Percentiles rank a stretch among this genome's conserved stretches.
phyloP scores from a whole-genome alignment of 2,888 invertebrate genomes.

The Herminia tarsipennalis region DNA sequence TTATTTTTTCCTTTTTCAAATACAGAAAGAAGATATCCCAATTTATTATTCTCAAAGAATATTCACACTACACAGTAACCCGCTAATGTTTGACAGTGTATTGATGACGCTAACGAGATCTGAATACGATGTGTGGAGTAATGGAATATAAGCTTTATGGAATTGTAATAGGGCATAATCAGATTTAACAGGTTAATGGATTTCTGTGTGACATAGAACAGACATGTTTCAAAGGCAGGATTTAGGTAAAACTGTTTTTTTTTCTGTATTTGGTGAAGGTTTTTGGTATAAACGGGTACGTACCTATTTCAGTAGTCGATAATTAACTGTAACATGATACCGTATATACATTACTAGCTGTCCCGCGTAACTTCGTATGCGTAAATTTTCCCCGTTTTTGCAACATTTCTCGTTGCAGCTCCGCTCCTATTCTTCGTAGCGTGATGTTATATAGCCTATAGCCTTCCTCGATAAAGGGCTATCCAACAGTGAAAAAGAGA shows the following conservation, averaged over 20 bases:
- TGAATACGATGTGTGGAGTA: constrained; percentile 37
- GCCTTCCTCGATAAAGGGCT: too few species aligned
- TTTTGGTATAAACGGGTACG: too few species aligned
- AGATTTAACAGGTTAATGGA: constrained; percentile 23
- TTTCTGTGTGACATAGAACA: constrained; percentile 6
- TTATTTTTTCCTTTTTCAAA: background rate
- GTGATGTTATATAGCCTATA: too few species aligned
- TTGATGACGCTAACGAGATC: constrained; percentile 57
- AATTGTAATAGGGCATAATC: constrained; percentile 32
- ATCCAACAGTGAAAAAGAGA: too few species aligned
- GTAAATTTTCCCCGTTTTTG: too few species aligned
- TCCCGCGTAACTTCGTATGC: too few species aligned
- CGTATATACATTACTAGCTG: too few species aligned
- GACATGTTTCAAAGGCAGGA: constrained; percentile 1
- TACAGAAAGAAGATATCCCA: background rate
- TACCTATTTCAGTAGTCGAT: too few species aligned
- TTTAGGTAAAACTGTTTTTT: constrained; percentile 7
- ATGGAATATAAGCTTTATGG: constrained; percentile 44
- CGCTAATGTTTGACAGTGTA: constrained; percentile 58
- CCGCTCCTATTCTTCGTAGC: too few species aligned
- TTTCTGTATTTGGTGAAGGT: too few species aligned
- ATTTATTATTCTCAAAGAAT: constrained; percentile 12
- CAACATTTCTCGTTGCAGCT: too few species aligned
- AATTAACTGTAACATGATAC: too few species aligned
- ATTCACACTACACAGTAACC: constrained; percentile 45